phyloP scores from a whole-genome alignment of 2,888 invertebrate species.

The Aporophyla lueneburgensis region DNA sequence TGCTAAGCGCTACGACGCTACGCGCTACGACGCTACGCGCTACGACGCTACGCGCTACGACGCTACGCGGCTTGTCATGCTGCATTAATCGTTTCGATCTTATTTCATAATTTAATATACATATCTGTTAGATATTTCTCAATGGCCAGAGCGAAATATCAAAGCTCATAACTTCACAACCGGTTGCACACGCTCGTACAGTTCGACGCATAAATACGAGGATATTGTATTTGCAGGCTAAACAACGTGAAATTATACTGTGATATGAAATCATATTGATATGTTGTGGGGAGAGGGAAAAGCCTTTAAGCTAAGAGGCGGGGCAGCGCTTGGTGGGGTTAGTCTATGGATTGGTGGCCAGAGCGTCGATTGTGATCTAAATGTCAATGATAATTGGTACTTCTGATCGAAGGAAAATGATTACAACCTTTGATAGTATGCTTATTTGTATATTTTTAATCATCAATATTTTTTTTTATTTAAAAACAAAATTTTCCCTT shows the following conservation, averaged over 20 bases:
- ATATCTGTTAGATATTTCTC: not conserved
- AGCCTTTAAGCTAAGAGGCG: not conserved
- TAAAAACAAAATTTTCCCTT: too few species aligned
- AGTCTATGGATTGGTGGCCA: not conserved
- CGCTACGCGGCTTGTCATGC: not conserved
- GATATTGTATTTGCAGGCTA: constrained; percentile 53
- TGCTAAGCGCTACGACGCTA: not conserved
- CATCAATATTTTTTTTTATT: too few species aligned
- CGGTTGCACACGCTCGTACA: constrained; percentile 59
- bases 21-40: not conserved
- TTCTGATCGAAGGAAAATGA: not conserved
- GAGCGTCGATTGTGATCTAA: not conserved
- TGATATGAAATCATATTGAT: constrained; percentile 14
- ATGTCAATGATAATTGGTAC: not conserved
- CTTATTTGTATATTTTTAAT: too few species aligned
- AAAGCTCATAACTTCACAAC: constrained; percentile 62
- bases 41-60: not conserved
- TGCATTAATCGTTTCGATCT: not conserved
- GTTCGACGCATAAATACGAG: constrained; percentile 45
- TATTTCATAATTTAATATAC: not conserved
- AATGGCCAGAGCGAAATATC: constrained; percentile 54
- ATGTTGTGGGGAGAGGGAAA: too few species aligned
- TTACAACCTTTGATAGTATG: too few species aligned
- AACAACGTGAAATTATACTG: constrained; percentile 8
- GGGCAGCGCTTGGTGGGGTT: too few species aligned